phyloP scores from a whole-genome alignment of 1,140 invertebrate species.

The Apis cerana region DNA sequence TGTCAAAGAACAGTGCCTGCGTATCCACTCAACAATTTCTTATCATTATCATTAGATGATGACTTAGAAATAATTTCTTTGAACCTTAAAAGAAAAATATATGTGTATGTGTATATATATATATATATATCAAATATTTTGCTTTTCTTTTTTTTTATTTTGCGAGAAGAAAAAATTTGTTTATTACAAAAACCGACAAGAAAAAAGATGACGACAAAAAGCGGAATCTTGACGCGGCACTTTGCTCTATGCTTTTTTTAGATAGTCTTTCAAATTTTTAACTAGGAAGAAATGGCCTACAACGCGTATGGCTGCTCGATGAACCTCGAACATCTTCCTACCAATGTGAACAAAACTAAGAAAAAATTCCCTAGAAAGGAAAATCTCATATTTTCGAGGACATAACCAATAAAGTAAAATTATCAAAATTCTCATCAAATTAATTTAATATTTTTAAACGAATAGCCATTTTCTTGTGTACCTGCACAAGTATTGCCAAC shows the following conservation, averaged over 20 bases:
- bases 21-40: constrained; percentile 44
- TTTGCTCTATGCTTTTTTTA: constrained; percentile 63
- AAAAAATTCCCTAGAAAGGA: constrained; percentile 13
- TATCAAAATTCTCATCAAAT: neutral
- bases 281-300: constrained; percentile 75
- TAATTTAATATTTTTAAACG: neutral
- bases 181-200: neutral
- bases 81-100: neutral
- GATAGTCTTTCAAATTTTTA: constrained; percentile 75
- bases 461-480: neutral
- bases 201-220: neutral
- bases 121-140: neutral
- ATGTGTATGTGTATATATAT: neutral
- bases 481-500: neutral
- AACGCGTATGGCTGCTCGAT: constrained; percentile 36
- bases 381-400: neutral
- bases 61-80: constrained; percentile 61
- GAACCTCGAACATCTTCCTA: neutral
- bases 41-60: constrained; percentile 69
- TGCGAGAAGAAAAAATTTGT: neutral
- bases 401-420: neutral
- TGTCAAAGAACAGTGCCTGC: constrained; percentile 79
- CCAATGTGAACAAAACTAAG: neutral
- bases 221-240: constrained; percentile 35
- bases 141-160: neutral